Evolutionary conservation across 2,888 invertebrate species (phyloP), one percentile per base, ranked within the genome.

Genomic region (Tachina lurida): DNA sequence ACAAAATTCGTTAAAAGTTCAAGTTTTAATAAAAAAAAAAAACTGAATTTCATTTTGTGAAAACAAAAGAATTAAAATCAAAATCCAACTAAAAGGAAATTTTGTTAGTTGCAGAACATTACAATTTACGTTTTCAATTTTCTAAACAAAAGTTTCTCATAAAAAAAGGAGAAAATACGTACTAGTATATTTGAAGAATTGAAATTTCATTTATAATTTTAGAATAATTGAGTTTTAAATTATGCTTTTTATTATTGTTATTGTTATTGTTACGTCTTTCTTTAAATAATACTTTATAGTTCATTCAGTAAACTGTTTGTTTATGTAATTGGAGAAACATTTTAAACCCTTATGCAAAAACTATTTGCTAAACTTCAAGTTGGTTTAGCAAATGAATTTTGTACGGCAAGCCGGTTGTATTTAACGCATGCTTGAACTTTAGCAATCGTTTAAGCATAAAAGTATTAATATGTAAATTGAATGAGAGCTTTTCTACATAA

Each of bases 1-100:
- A 85, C 85, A 85, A 82, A 85, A 85, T 79, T 85, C 82, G 85
- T 85, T 82, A 78, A 85, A 85, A 82, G 74, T 85, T 82, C 52
- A 71, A 73, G 31, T 58, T 82, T 62, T 75, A 68, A 68, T 54
- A 56, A 54, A 63, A 68, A 49, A 47, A 71, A 70, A 74, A 49
- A 82, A 10, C 39, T 58, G 76, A 62, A 71, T 71, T 65, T 77
- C 70, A 77, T 71, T 71, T 65, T 10, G 52, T 67, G 52, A 83
- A 67, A 83, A 83, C 83, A 78, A 84, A 67, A 75, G 75, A 80
- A 63, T 68, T 12, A 79, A 68, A 74, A 76, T 54, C 70, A 71
- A 71, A 71, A 83, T 56, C 10, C n/a, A 65, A 39, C 60, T 47
- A 41, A 76, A 67, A 17, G 10, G 70, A 76, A 82, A 45, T 82